Evolutionary conservation across 2,113 vertebrate genomes (phyloP).

Genomic region (Neotragus pygmaeus): DNA sequence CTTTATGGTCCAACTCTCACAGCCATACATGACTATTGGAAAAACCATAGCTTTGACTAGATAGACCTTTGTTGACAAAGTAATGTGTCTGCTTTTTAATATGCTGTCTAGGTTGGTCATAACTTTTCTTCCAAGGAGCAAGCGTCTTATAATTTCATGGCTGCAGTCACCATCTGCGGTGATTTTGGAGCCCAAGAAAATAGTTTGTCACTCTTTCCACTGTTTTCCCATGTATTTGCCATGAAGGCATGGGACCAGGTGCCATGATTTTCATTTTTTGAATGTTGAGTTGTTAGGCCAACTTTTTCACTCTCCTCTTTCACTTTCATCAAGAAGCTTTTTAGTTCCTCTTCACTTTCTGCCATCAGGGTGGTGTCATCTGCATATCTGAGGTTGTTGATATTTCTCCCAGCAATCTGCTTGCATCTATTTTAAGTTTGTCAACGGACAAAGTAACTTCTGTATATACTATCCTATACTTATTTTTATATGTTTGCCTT

Average conservation of each 20-base stretch:
- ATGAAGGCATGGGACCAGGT: neutral
- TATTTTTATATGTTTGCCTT: neutral
- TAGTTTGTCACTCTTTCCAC: neutral
- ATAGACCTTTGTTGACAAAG: neutral
- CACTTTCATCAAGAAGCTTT: neutral
- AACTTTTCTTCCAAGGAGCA: neutral
- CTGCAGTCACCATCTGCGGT: neutral
- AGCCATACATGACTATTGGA: neutral
- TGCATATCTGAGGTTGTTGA: neutral
- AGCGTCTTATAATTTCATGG: neutral
- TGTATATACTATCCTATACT: neutral
- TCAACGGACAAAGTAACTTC: neutral
- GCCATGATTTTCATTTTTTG: neutral
- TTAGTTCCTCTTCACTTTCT: neutral
- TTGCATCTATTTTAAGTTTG: neutral
- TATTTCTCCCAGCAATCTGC: neutral
- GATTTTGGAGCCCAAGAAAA: neutral
- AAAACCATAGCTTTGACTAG: neutral
- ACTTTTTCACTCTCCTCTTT: neutral
- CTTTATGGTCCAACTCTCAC: neutral
- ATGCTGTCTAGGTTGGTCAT: neutral
- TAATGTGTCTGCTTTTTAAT: neutral
- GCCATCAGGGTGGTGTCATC: neutral
- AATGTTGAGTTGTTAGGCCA: neutral
- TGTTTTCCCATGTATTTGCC: neutral